phyloP scores from a whole-genome alignment of 2,888 invertebrate genomes.

The Endotricha flammealis region DNA sequence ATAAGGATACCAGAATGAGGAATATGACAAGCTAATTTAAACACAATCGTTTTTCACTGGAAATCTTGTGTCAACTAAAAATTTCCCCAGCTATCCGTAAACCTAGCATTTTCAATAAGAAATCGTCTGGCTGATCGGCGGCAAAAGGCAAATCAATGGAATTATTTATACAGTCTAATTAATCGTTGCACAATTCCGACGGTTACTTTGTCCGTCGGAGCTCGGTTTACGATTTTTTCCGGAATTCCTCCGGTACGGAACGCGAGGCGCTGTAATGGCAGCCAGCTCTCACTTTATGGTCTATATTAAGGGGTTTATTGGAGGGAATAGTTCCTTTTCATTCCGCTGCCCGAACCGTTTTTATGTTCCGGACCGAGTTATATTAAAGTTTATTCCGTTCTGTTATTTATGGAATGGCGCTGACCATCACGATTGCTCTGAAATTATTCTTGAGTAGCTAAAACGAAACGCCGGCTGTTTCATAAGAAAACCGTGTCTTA shows the following conservation, averaged over 20 bases:
- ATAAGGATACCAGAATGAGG: too few species aligned
- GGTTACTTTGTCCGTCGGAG: conserved; percentile 3
- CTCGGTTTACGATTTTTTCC: conserved; percentile 5
- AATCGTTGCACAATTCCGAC: conserved; percentile 1
- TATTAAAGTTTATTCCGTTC: conserved; percentile 6
- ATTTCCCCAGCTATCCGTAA: too few species aligned
- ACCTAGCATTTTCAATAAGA: too few species aligned
- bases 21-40: too few species aligned
- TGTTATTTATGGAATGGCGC: not conserved
- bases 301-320: conserved; percentile 10
- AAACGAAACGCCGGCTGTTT: too few species aligned
- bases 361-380: conserved; percentile 6
- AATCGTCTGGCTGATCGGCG: too few species aligned
- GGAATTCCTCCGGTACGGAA: not conserved
- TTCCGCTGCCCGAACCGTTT: conserved; percentile 2
- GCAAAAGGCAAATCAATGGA: not conserved
- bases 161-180: conserved; percentile 1
- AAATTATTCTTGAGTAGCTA: too few species aligned
- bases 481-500: too few species aligned
- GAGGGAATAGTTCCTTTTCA: conserved; percentile 10
- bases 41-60: too few species aligned
- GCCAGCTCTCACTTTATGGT: conserved; percentile 5
- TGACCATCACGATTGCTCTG: too few species aligned
- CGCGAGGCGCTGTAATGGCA: conserved; percentile 5
- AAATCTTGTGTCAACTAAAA: too few species aligned